Percentiles rank a stretch among this genome's conserved stretches.
Evolutionary conservation across 2,113 vertebrate species (phyloP).

Genomic region (Ceyx cyanopectus): DNA sequence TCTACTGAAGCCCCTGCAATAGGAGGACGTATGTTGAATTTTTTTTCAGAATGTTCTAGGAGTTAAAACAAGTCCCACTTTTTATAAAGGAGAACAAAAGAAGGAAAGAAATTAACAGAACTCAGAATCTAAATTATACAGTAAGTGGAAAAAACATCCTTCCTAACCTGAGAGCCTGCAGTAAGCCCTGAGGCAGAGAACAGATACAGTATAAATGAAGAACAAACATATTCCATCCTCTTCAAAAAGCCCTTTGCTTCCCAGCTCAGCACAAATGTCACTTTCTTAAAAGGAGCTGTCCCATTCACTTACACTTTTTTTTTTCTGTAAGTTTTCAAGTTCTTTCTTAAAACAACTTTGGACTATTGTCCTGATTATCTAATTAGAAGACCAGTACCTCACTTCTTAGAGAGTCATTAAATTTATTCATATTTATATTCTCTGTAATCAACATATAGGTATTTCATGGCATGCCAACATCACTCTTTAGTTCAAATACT

Average conservation of each 20-base stretch:
- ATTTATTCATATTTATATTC: neutral
- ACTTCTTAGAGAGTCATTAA: neutral
- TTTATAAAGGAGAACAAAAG: neutral
- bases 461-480: neutral
- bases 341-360: neutral
- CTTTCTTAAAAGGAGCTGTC: neutral
- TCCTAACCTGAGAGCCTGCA: neutral
- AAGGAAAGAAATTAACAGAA: constrained; percentile 32
- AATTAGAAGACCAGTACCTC: neutral
- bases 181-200: constrained; percentile 40
- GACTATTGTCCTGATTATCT: neutral
- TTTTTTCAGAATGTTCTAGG: neutral
- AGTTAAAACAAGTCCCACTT: neutral
- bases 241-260: neutral
- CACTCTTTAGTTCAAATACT: neutral
- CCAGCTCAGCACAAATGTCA: neutral
- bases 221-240: neutral
- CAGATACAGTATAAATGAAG: neutral
- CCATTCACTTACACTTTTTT: neutral
- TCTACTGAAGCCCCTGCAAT: neutral
- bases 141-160: neutral
- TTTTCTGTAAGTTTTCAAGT: neutral
- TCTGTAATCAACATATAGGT: neutral
- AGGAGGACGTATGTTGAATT: neutral
- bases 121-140: constrained; percentile 21